Evolutionary conservation across 2,113 vertebrate species (phyloP), one percentile per base, ranked within the genome.

Genomic region (Pomatorhinus ruficollis): DNA sequence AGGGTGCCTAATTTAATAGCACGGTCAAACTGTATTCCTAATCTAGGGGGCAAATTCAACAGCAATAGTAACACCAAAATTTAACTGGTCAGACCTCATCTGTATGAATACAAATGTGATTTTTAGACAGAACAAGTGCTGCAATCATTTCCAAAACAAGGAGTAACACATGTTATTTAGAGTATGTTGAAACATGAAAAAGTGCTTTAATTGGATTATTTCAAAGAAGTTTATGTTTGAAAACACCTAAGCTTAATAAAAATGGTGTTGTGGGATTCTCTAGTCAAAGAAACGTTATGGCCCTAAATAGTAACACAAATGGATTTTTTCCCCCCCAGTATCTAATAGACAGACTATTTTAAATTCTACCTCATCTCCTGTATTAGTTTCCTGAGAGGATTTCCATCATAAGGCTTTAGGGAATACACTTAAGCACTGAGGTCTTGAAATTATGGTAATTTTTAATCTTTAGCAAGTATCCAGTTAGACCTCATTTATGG

Each of bases 181-280:
- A 86, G 25, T 85, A 50, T 31, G 23, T 88, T 93, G 91, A 80
- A 93, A 85, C 11, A 39, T 56, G 30, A 40, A 80, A 72, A 95
- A 72, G 4, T 78, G 44, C 27, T 87, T 87, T 85, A 87, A 89
- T 71, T 87, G 31, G 40, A 66, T 77, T 94, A 39, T 88, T 95
- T 88, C 64, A 59, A 87, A 90, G 31, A 90, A 35, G 14, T 88
- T 89, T 69, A 15, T 76, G 30, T 90, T 95, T 93, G 83, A 85
- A 90, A 90, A 74, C 12, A 76, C 65, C 16, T 42, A 64, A 68
- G 31, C 17, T 64, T 95, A 83, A 74, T 91, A 90, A 68, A 91
- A 96, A 65, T 45, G 3, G 5, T 60, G 60, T n/a, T 66, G 42
- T 79, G 20, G 63, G 37, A 71, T 77, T 88, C 82, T 14, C 57